These are phyloP conservation scores for Rhagoletis pomonella DNA, from an alignment of 1,140 invertebrate genomes.

Conservation along the genomic window DNA sequence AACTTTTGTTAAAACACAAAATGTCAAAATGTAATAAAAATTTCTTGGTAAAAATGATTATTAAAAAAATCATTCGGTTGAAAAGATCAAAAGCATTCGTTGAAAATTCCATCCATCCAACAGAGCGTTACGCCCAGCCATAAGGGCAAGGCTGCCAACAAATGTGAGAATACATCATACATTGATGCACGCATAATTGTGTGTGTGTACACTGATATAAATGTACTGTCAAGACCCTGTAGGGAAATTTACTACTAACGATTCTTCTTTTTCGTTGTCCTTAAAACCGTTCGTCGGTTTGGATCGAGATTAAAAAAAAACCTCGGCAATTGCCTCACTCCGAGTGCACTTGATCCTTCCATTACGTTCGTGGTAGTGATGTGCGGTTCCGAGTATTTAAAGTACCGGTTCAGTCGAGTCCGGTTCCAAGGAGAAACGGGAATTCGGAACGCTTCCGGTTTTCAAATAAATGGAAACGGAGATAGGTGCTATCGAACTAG, in stretches of 20 bases:
- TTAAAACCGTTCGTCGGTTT: too few species aligned
- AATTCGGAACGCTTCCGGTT: too few species aligned
- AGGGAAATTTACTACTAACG: not conserved
- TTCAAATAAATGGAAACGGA: too few species aligned
- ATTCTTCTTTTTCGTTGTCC: too few species aligned
- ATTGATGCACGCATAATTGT: not conserved
- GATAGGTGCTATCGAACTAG: too few species aligned
- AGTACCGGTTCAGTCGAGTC: too few species aligned
- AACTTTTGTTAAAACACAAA: conserved; percentile 37
- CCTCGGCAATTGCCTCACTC: too few species aligned
- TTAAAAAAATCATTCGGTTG: conserved; percentile 54
- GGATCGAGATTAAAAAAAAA: too few species aligned
- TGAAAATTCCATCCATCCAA: conserved; percentile 44
- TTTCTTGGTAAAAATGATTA: conserved; percentile 49
- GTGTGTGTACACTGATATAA: not conserved
- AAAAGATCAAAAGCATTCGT: conserved; percentile 54
- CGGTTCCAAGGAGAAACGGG: too few species aligned
- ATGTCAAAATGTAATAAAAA: conserved; percentile 51
- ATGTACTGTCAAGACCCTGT: not conserved
- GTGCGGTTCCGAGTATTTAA: too few species aligned
- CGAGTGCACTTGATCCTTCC: too few species aligned
- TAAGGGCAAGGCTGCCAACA: not conserved
- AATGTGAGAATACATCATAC: not conserved
- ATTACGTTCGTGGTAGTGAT: too few species aligned
- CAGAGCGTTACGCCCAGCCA: conserved; percentile 42